Evolutionary conservation across 2,113 vertebrate species (phyloP), one percentile per base, ranked within the genome.

Genomic region (Gobiocypris rarus): DNA sequence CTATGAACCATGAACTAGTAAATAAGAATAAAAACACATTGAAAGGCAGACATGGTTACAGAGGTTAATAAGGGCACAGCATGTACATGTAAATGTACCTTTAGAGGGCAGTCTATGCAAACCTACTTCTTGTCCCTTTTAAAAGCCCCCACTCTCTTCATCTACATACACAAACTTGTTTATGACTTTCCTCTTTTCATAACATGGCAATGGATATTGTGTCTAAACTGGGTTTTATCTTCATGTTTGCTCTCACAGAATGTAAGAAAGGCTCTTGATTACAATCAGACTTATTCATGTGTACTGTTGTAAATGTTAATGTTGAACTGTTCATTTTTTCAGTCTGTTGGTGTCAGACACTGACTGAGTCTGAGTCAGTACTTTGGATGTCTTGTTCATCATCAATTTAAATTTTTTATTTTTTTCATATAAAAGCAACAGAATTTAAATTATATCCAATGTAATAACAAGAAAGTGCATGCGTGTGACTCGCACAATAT

Each of bases 311-410:
- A 43, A 43, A 61, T 63, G 56, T 38, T 58, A 38, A 77, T 38
- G 28, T 24, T 38, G 2, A 77, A 73, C 22, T 58, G 34, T 31
- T 67, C 17, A 17, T 19, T 19, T 52, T n/a, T 52, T 52, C 50
- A 52, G 50, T 19, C 15, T 52, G 50, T 52, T 52, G 50, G 50
- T 52, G 50, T 52, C 50, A 52, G 50, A 69, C 31, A 38, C 17
- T 69, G 11, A 87, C 50, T 4, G 43, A 78, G 48, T 87, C 83
- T 43, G 82, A 70, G 43, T 43, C 83, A 6, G 69, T n/a, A n/a
- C n/a, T n/a, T n/a, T n/a, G n/a, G n/a, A n/a, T n/a, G n/a, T n/a
- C n/a, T n/a, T n/a, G n/a, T n/a, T n/a, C n/a, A n/a, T n/a, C n/a
- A n/a, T n/a, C n/a, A n/a, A n/a, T n/a, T n/a, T n/a, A n/a, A n/a